These are phyloP conservation scores for Rhinolophus ferrumequinum DNA, from an alignment of 2,113 vertebrate genomes.

Conservation along the genomic window DNA sequence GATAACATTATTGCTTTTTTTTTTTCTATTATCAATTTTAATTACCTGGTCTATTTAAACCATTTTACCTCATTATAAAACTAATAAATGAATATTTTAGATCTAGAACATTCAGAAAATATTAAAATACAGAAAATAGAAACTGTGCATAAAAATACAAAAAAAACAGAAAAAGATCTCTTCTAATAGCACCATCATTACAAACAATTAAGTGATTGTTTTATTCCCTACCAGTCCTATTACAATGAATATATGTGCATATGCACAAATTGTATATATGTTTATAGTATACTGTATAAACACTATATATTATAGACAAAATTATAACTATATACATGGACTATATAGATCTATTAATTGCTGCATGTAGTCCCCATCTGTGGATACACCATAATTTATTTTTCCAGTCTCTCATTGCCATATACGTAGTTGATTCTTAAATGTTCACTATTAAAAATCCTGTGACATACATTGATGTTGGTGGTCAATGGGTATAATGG, in stretches of 20 bases:
- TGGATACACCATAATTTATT: background rate
- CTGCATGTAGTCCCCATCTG: background rate
- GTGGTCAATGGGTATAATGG: background rate
- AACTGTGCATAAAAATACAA: background rate
- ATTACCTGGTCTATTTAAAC: background rate
- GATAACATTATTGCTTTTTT: background rate
- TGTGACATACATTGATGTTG: background rate
- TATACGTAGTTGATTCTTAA: constrained; percentile 1
- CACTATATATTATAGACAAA: background rate
- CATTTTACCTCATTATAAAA: background rate
- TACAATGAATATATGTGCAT: background rate
- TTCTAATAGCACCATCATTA: background rate
- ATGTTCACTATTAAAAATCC: background rate
- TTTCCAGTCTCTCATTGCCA: background rate
- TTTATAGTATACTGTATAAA: background rate
- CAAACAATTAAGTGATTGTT: background rate
- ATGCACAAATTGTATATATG: background rate
- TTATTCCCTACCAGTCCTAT: background rate
- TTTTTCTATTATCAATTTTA: background rate
- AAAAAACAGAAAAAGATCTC: background rate
- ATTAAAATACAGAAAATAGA: background rate
- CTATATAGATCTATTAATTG: background rate
- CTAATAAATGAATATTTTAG: background rate
- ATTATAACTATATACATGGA: background rate
- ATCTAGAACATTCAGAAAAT: background rate